Evolutionary conservation across 2,888 invertebrate genomes (phyloP).

Genomic region (Ellobium chinense): DNA sequence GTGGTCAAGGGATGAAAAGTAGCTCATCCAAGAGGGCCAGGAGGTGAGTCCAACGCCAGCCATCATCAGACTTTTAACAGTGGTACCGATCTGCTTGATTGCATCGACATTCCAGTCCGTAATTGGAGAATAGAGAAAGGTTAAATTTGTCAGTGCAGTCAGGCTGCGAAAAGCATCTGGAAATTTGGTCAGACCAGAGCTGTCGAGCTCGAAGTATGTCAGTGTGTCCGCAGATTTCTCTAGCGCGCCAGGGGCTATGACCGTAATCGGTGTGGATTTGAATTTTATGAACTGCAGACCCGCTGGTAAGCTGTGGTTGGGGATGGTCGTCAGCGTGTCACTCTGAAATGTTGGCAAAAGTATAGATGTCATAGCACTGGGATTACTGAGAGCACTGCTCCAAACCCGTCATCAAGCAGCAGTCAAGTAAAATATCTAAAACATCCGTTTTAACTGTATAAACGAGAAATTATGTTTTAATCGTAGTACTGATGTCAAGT

Average conservation of each 20-base stretch:
- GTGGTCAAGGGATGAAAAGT: not conserved
- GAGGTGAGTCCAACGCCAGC: not conserved
- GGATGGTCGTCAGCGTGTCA: not conserved
- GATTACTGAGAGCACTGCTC: no score
- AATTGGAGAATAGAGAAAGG: not conserved
- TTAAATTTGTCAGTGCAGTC: not conserved
- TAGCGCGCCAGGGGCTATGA: not conserved
- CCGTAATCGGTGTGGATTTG: not conserved
- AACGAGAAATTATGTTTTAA: no score
- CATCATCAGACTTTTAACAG: not conserved
- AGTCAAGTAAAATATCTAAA: no score
- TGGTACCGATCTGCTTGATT: not conserved
- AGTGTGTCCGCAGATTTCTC: not conserved
- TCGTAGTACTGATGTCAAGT: no score
- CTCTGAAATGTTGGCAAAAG: no score
- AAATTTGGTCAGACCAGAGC: not conserved
- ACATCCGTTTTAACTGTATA: no score
- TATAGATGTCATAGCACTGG: no score
- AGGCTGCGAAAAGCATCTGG: not conserved
- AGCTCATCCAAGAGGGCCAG: slow-evolving; percentile 12
- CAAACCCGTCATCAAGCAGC: no score
- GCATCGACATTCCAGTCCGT: slow-evolving; percentile 12
- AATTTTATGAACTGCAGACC: not conserved
- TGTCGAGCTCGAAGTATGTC: not conserved
- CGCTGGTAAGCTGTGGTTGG: not conserved